Evolutionary conservation across 2,888 invertebrate genomes (phyloP).

Genomic region (Boloria selene): DNA sequence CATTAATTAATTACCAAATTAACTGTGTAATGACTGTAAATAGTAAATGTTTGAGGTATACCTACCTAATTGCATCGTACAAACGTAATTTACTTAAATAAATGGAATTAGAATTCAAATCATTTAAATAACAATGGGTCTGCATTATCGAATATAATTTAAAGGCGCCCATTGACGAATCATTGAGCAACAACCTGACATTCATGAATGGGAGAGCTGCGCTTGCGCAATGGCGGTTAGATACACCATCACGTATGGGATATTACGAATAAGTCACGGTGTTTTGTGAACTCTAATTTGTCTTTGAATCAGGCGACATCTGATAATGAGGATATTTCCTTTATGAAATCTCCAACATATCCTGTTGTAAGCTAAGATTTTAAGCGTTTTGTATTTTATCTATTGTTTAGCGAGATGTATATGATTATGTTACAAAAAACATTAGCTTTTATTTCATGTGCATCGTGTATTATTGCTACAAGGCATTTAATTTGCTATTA

Average conservation of each 20-base stretch:
- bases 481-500: no score
- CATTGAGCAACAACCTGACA: conserved; percentile 59
- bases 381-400: neutral
- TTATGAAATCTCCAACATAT: conserved; percentile 7
- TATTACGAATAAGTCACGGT: conserved; percentile 36
- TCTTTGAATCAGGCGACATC: neutral
- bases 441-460: no score
- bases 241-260: conserved; percentile 21
- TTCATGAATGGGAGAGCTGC: conserved; percentile 46
- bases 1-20: conserved; percentile 7
- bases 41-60: neutral
- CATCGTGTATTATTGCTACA: no score
- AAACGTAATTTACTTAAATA: no score
- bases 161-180: conserved; percentile 43
- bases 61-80: no score
- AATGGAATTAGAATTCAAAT: no score
- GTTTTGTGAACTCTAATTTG: conserved; percentile 21
- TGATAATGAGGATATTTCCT: conserved; percentile 31
- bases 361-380: conserved; percentile 1
- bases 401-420: no score
- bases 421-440: no score
- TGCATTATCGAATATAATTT: neutral
- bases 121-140: conserved; percentile 13
- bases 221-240: conserved; percentile 18
- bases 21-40: conserved; percentile 1